These are phyloP conservation scores for Pteronura brasiliensis DNA, from an alignment of 2,113 vertebrate genomes.

Conservation along the genomic window DNA sequence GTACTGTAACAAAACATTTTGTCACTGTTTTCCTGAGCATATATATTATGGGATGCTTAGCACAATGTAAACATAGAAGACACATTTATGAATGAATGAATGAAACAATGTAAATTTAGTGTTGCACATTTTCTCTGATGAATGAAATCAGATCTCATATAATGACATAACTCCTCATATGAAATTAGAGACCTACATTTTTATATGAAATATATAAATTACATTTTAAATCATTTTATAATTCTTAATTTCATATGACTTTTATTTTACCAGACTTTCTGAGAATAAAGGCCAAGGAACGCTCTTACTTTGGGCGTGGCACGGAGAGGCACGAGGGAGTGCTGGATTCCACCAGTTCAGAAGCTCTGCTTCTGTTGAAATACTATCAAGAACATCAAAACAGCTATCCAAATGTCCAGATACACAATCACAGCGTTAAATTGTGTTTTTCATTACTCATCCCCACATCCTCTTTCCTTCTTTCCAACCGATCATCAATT, in stretches of 20 bases:
- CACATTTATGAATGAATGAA: not conserved
- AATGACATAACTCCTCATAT: not conserved
- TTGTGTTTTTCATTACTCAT: not conserved
- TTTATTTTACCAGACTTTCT: not conserved
- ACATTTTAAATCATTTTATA: not conserved
- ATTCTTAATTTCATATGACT: not conserved
- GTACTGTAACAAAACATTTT: not conserved
- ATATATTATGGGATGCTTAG: not conserved
- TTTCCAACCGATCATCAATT: not conserved
- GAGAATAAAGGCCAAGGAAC: fast-evolving
- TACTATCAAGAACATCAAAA: not conserved
- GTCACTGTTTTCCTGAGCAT: no score
- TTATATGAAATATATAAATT: not conserved
- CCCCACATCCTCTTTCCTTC: not conserved
- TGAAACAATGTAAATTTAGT: not conserved
- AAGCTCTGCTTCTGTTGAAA: not conserved
- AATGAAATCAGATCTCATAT: not conserved
- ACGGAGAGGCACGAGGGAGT: fast-evolving
- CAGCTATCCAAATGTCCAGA: not conserved
- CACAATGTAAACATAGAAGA: not conserved
- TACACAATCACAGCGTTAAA: not conserved
- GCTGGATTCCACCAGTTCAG: fast-evolving
- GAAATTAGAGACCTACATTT: not conserved
- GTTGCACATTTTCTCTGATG: not conserved
- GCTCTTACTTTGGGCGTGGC: not conserved